Percentiles rank a stretch among this genome's conserved stretches.
phyloP scores from a whole-genome alignment of 1,140 invertebrate genomes.

The Caenorhabditis inopinata region DNA sequence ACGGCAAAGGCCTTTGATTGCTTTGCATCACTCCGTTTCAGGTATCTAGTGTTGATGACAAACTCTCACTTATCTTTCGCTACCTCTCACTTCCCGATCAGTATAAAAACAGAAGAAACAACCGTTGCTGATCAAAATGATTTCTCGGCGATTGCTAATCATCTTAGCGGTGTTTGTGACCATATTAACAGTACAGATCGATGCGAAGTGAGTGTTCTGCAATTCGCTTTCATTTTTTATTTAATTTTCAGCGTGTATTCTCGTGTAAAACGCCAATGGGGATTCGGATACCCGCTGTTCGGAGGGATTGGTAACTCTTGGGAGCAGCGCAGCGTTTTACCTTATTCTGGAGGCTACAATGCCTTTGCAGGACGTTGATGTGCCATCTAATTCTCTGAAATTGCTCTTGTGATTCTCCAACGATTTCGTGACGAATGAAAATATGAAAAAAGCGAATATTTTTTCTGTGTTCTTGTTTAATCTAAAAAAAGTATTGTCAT shows the following conservation, averaged over 20 bases:
- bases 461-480: too few relatives aligned
- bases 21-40: too few relatives aligned
- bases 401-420: too few relatives aligned
- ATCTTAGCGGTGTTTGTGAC: not conserved
- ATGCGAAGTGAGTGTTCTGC: not conserved
- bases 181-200: not conserved
- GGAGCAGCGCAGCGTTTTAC: not conserved
- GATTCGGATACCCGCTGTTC: slow-evolving; percentile 12
- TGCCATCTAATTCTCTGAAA: too few relatives aligned
- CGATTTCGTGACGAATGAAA: too few relatives aligned
- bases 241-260: not conserved
- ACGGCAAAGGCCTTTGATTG: slow-evolving; percentile 5
- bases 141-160: not conserved
- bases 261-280: slow-evolving; percentile 13
- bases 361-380: not conserved
- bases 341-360: not conserved
- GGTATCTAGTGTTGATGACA: too few relatives aligned
- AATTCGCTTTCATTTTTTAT: not conserved
- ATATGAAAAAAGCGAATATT: too few relatives aligned
- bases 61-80: too few relatives aligned
- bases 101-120: not conserved
- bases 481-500: too few relatives aligned
- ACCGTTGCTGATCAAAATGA: not conserved
- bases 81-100: not conserved
- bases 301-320: slow-evolving; percentile 1